phyloP scores from a whole-genome alignment of 2,113 vertebrate species.

The Solea senegalensis region DNA sequence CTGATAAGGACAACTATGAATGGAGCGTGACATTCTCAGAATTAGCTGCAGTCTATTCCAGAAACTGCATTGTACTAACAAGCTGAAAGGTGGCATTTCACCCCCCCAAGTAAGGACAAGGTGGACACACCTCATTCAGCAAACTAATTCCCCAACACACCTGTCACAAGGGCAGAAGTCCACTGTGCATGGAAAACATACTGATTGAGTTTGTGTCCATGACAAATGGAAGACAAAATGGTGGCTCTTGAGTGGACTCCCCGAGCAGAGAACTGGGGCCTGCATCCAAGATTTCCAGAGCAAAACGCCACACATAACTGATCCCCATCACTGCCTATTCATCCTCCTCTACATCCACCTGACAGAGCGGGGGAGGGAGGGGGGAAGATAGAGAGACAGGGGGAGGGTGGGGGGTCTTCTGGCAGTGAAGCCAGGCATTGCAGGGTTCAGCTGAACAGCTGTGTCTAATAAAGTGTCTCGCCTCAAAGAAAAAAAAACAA shows the following conservation, averaged over 20 bases:
- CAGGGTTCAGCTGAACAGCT: conserved; percentile 71
- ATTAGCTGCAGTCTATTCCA: too few relatives aligned
- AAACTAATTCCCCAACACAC: too few relatives aligned
- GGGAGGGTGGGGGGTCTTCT: conserved; percentile 43
- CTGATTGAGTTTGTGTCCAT: neutral
- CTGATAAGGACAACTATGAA: too few relatives aligned
- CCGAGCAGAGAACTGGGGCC: conserved; percentile 38
- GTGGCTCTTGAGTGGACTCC: conserved; percentile 28
- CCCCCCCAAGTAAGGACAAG: too few relatives aligned
- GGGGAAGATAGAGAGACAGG: conserved; percentile 39
- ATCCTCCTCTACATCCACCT: conserved; percentile 65
- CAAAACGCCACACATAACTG: conserved; percentile 51
- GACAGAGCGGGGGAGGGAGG: conserved; percentile 49
- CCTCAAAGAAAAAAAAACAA: conserved; percentile 15
- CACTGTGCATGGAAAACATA: neutral
- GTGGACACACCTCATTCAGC: too few relatives aligned
- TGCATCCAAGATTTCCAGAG: conserved; percentile 57
- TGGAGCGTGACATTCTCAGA: too few relatives aligned
- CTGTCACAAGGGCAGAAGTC: neutral
- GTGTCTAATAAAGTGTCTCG: conserved; percentile 73
- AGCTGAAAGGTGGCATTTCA: too few relatives aligned
- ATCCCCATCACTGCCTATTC: conserved; percentile 74
- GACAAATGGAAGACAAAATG: conserved; percentile 19
- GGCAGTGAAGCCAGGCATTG: conserved; percentile 62
- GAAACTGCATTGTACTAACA: too few relatives aligned